A percentile compares a stretch with the other conserved stretches of the same genome.
Conservation (phyloP, 2,113 vertebrate genomes). For the Microcebus lehilahytsara region DNA sequence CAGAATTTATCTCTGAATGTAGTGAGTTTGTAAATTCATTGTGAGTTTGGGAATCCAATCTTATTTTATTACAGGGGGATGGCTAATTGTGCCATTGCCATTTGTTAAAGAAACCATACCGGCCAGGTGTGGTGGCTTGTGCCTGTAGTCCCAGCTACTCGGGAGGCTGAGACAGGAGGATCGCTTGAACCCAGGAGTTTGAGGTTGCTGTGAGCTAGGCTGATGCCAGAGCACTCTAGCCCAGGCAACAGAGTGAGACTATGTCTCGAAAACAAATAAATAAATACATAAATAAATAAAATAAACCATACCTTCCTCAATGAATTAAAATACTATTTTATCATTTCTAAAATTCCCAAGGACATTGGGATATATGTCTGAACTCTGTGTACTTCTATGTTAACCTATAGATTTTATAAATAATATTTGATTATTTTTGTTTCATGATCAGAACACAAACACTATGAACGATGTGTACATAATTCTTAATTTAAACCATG, state of each 20-base stretch:
- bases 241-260: too few species aligned
- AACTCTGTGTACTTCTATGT: background rate
- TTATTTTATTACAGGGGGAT: background rate
- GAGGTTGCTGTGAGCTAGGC: too few species aligned
- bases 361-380: background rate
- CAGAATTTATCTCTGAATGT: background rate
- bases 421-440: too few species aligned
- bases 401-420: background rate
- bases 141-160: too few species aligned
- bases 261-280: too few species aligned
- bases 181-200: too few species aligned
- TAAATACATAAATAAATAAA: background rate
- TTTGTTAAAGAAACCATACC: background rate
- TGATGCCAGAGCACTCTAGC: too few species aligned
- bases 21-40: background rate
- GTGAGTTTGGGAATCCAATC: background rate
- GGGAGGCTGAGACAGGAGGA: too few species aligned
- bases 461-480: background rate
- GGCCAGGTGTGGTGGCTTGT: too few species aligned
- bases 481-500: background rate
- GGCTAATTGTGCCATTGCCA: background rate
- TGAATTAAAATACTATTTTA: background rate
- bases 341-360: background rate
- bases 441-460: background rate
- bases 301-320: background rate